phyloP scores from a whole-genome alignment of 2,888 invertebrate genomes.

The Orthosia cruda region DNA sequence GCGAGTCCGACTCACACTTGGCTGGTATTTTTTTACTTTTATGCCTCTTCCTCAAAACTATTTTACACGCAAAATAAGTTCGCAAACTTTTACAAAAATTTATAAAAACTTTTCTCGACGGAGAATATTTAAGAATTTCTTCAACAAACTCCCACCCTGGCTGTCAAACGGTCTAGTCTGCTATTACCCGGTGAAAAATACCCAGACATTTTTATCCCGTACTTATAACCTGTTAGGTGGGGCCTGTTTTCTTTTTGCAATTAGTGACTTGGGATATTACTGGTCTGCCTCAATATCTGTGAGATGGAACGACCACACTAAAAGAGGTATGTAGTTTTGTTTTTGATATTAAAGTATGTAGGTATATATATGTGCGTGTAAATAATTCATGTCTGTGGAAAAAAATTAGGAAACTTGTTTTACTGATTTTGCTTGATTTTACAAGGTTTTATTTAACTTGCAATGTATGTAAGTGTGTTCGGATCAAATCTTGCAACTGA shows the following conservation, averaged over 20 bases:
- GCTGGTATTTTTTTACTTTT: no score
- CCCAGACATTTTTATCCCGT: slow-evolving; percentile 85
- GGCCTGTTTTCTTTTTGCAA: slow-evolving; percentile 77
- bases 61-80: neutral
- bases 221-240: slow-evolving; percentile 80
- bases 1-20: no score
- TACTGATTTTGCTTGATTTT: neutral
- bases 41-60: neutral
- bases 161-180: slow-evolving; percentile 74
- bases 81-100: neutral
- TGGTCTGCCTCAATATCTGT: slow-evolving; percentile 50
- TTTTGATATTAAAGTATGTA: neutral
- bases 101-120: neutral
- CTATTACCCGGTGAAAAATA: slow-evolving; percentile 83
- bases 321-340: neutral
- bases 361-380: neutral
- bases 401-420: neutral
- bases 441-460: no score
- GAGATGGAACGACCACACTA: slow-evolving; percentile 26
- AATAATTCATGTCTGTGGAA: neutral
- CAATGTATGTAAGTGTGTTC: no score
- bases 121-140: neutral
- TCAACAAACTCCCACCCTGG: slow-evolving; percentile 73
- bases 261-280: slow-evolving; percentile 72
- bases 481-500: no score